A percentile compares a stretch with the other conserved stretches of the same genome.
Evolutionary conservation across 2,888 invertebrate species (phyloP).

Genomic region (Callimorpha dominula): DNA sequence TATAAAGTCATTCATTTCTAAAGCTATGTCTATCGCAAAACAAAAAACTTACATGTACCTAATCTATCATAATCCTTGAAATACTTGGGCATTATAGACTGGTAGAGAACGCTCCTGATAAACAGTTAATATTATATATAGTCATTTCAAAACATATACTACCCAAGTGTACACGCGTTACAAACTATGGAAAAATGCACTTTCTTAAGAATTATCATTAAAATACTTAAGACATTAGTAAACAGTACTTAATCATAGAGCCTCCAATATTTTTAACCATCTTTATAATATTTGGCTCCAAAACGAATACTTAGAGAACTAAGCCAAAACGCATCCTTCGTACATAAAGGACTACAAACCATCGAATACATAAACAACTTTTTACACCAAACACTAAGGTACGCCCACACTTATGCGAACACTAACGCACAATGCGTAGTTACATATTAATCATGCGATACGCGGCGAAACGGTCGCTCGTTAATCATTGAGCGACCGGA

Average conservation of each 20-base stretch:
- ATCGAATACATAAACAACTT: constrained; percentile 26
- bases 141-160: too few species aligned
- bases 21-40: not conserved
- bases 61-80: too few species aligned
- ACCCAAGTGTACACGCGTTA: too few species aligned
- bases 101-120: too few species aligned
- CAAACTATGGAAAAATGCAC: too few species aligned
- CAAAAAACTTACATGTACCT: too few species aligned
- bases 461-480: constrained; percentile 75
- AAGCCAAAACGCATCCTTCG: not conserved
- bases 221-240: too few species aligned
- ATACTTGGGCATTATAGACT: too few species aligned
- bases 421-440: constrained; percentile 70
- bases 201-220: too few species aligned
- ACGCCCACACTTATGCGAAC: constrained; percentile 51
- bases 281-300: not conserved
- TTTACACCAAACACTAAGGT: constrained; percentile 45
- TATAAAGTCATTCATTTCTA: not conserved
- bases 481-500: constrained; percentile 81
- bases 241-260: not conserved
- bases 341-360: constrained; percentile 7
- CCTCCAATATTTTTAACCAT: not conserved
- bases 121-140: too few species aligned
- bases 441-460: constrained; percentile 84
- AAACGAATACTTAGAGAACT: not conserved